Evolutionary conservation across 2,113 vertebrate genomes (phyloP), one percentile per base, ranked within the genome.

Genomic region (Thinocorus orbignyianus): DNA sequence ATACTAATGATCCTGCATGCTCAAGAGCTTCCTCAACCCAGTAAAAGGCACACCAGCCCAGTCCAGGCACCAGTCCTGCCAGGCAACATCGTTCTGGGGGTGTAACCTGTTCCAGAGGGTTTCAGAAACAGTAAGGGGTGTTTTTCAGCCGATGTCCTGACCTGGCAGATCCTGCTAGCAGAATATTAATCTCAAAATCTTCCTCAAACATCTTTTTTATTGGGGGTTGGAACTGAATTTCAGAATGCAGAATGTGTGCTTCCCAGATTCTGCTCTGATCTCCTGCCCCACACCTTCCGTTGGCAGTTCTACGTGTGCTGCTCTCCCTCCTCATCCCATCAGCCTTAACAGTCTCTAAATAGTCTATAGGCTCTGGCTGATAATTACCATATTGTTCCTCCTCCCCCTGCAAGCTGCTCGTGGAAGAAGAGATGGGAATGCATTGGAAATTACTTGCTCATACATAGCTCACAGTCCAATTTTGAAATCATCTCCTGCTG

Each of bases 41-140:
- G 10, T 18, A 4, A 9, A 15, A n/a, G 65, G 26, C 46, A 48
- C 8, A 7, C 0, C 3, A 35, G 70, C 73, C 57, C 17, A 62
- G 61, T 61, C 69, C 28, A 16, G 60, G 52, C 82, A n/a, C 74
- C 44, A 26, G 37, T 10, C 30, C 81, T 82, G 81, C 73, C 74
- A 61, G 19, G 5, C 6, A 8, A 0, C 61, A n/a, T 37, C 0
- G 1, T 24, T 74, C 11, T 35, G 51, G 72, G 18, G 13, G 9
- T 23, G 35, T 33, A 46, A 65, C 31, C 41, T 42, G 9, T n/a
- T 95, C 30, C 72, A 61, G 62, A 52, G 44, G 9, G 23, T 64
- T 88, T 61, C 74, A 77, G 41, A 58, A 61, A 7, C 19, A 88
- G 49, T 18, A 39, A 52, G n/a, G n/a, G n/a, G 8, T 69, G 3